A percentile compares a stretch with the other conserved stretches of the same genome.
These are phyloP conservation scores for Clarias laeviceps DNA, from an alignment of 2,797 vertebrate species.

Conservation along the genomic window DNA sequence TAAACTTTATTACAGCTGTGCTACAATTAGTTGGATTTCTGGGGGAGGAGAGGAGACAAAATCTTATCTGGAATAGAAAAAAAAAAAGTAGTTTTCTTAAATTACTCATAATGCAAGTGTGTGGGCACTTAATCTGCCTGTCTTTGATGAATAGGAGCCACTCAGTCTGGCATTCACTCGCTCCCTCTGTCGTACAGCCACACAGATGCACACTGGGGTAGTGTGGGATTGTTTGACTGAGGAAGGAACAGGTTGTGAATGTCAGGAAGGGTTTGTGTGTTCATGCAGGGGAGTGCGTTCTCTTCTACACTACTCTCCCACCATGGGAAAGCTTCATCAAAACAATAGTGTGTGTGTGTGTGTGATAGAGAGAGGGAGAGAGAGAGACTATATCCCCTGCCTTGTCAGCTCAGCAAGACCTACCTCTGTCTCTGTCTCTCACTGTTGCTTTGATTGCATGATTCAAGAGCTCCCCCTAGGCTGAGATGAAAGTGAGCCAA, in stretches of 20 bases:
- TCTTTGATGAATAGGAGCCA: constrained; percentile 52
- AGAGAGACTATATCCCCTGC: background rate
- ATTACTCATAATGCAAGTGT: constrained; percentile 39
- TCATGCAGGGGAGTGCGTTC: constrained; percentile 48
- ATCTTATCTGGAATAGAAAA: constrained; percentile 4
- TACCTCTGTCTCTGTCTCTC: constrained; percentile 10
- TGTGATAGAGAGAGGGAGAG: constrained; percentile 27
- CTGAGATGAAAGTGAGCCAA: constrained; percentile 36
- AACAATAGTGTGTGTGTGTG: constrained; percentile 64
- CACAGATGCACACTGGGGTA: constrained; percentile 27
- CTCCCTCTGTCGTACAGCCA: constrained; percentile 13
- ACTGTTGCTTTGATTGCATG: constrained; percentile 39
- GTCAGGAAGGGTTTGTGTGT: constrained; percentile 72
- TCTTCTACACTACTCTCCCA: constrained; percentile 52
- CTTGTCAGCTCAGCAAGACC: constrained; percentile 27
- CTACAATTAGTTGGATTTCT: background rate
- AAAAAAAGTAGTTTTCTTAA: constrained; percentile 18
- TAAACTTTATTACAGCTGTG: background rate
- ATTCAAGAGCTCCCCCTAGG: constrained; percentile 60
- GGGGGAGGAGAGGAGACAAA: background rate
- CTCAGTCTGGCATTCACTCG: constrained; percentile 47
- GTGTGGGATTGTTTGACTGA: constrained; percentile 59
- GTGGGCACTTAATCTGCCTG: constrained; percentile 47
- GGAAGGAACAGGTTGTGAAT: constrained; percentile 78
- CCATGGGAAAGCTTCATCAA: constrained; percentile 70